Evolutionary conservation across 2,113 vertebrate species (phyloP).

Genomic region (Centropus unirufus): DNA sequence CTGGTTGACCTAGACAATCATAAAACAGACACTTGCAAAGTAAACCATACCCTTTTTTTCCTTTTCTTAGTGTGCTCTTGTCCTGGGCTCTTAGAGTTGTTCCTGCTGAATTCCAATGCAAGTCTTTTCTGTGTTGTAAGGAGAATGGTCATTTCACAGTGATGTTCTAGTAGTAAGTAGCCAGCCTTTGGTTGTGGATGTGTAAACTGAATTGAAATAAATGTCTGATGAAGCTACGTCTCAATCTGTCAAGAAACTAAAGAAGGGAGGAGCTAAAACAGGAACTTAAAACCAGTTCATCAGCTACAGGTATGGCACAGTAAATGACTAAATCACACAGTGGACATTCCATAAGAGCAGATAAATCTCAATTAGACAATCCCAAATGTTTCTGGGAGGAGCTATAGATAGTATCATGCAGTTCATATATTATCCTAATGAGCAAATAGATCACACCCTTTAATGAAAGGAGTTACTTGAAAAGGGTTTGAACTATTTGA

Average conservation of each 20-base stretch:
- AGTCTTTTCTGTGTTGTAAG: not conserved
- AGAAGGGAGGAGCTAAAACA: constrained; percentile 30
- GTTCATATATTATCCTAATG: not conserved
- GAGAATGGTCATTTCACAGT: not conserved
- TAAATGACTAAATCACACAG: constrained; percentile 4
- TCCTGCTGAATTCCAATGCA: not conserved
- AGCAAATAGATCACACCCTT: not conserved
- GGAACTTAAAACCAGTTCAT: constrained; percentile 54
- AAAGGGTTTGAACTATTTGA: not conserved
- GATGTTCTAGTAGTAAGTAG: too few relatives aligned
- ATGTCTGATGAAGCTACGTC: not conserved
- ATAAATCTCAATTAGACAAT: constrained; percentile 6
- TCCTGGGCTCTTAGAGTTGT: not conserved
- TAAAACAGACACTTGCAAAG: not conserved
- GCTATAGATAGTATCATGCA: not conserved
- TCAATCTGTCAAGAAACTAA: not conserved
- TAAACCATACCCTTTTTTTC: not conserved
- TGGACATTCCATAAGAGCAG: constrained; percentile 24
- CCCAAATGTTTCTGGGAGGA: constrained; percentile 17
- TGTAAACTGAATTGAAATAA: not conserved
- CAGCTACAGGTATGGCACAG: not conserved
- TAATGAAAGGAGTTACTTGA: not conserved
- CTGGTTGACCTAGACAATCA: not conserved
- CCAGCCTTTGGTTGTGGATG: too few relatives aligned
- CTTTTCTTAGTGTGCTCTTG: not conserved